Evolutionary conservation across 2,797 vertebrate genomes (phyloP), one percentile per base, ranked within the genome.

Genomic region (Chloroceryle amazona): DNA sequence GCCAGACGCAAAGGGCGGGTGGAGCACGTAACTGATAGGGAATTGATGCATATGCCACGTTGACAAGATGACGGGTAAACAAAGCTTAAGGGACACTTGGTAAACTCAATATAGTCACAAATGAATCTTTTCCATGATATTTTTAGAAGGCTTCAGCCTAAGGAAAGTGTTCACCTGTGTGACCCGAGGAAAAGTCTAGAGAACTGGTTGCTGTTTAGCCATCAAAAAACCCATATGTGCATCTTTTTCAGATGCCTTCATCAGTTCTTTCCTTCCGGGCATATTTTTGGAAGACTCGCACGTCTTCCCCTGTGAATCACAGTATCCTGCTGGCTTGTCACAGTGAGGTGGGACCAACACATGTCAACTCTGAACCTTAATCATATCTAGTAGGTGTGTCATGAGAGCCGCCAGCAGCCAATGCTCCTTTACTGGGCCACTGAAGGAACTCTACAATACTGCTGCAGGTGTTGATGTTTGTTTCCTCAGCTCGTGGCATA

Each of bases 61-160:
- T 96, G 90, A 96, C 95, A 93, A 94, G 92, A 97, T 97, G 95
- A 90, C 5, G 94, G 91, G 51, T 89, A 78, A 93, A 92, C 86
- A 82, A 63, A 87, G 84, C 73, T 86, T 57, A 58, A 81, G 82
- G 92, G 88, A 91, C 71, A 47, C 83, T 95, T 81, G 89, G 86
- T 89, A 83, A 85, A 84, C 85, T 73, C 84, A 73, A 67, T 68
- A 19, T 37, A 94, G 86, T 63, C 81, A 88, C 81, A 90, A 87
- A 37, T 22, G 39, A 81, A 39, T 80, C 66, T 65, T 85, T 89
- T 57, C 21, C 22, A 4, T 61, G 44, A 15, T 92, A 95, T 93
- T 94, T 97, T 96, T 92, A 93, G 93, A 95, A 80, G 82, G 44
- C 62, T 94, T 95, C 87, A 75, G 91, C 87, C 73, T 79, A 86